A percentile compares a stretch with the other conserved stretches of the same genome.
Conservation (phyloP, 2,113 vertebrate species). For the Prinia subflava region DNA sequence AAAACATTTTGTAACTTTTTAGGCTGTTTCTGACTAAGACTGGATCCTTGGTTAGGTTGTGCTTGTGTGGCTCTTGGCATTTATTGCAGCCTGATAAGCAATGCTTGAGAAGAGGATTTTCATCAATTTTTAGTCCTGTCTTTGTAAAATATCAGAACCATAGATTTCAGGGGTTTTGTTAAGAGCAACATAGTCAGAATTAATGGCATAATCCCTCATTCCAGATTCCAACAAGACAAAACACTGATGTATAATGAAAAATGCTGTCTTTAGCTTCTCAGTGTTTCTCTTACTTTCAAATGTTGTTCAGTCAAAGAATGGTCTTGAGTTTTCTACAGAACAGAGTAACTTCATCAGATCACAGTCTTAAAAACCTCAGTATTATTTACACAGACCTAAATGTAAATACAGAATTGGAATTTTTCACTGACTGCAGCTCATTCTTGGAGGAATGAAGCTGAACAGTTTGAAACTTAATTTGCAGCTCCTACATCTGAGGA, state of each 20-base stretch:
- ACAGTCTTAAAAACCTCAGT: background rate
- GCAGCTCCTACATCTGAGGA: rapidly evolving
- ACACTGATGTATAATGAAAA: background rate
- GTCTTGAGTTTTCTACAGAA: background rate
- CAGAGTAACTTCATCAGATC: background rate
- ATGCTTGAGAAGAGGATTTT: background rate
- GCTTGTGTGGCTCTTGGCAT: background rate
- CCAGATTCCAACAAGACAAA: background rate
- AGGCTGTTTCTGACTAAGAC: background rate
- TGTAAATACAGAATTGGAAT: background rate
- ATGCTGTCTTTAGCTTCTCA: background rate
- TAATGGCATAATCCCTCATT: background rate
- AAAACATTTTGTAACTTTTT: background rate
- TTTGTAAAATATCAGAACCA: background rate
- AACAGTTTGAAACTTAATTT: background rate
- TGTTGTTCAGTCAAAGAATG: background rate
- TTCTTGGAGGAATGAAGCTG: background rate
- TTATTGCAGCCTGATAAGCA: background rate
- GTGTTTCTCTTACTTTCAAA: background rate
- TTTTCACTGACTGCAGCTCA: background rate
- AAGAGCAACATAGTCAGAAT: background rate
- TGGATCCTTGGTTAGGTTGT: background rate
- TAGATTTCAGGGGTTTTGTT: background rate
- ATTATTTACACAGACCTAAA: background rate
- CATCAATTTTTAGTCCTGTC: background rate